These are phyloP conservation scores for Leptosomus discolor DNA, from an alignment of 2,113 vertebrate genomes.

Conservation along the genomic window DNA sequence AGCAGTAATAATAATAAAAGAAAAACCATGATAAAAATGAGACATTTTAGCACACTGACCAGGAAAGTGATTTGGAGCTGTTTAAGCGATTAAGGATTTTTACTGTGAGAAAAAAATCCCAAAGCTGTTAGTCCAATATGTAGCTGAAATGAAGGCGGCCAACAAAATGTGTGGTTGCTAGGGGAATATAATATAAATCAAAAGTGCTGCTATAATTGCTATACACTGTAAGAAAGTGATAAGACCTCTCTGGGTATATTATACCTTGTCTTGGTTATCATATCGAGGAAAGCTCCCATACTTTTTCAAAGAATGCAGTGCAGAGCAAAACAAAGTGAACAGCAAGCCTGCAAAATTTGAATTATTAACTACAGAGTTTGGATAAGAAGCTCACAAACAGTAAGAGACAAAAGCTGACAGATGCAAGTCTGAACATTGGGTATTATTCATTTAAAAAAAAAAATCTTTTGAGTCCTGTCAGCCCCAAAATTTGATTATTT, in stretches of 20 bases:
- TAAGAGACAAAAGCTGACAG: not conserved
- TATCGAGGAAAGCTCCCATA: not conserved
- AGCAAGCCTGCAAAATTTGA: constrained; percentile 3
- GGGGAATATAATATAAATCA: constrained; percentile 47
- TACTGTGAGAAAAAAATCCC: not conserved
- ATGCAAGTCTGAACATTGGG: not conserved
- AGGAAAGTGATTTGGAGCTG: not conserved
- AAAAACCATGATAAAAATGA: not conserved
- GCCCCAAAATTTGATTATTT: not conserved
- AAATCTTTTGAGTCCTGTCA: not conserved
- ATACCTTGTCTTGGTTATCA: constrained; percentile 21
- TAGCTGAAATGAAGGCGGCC: not conserved
- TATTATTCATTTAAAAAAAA: not conserved
- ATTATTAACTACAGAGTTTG: not conserved
- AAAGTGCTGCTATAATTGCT: constrained; percentile 36
- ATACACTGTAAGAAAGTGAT: constrained; percentile 39
- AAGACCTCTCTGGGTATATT: constrained; percentile 44
- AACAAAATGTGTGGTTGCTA: constrained; percentile 37
- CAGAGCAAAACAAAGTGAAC: constrained; percentile 14
- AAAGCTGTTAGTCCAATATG: not conserved
- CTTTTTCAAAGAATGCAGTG: not conserved
- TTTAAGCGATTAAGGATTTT: constrained; percentile 43
- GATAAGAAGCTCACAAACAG: not conserved
- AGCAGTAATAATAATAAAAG: not conserved
- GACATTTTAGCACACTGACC: not conserved